Base-by-base conservation (phyloP, 2,888 invertebrate genomes). In the Troilus luridus region DNA sequence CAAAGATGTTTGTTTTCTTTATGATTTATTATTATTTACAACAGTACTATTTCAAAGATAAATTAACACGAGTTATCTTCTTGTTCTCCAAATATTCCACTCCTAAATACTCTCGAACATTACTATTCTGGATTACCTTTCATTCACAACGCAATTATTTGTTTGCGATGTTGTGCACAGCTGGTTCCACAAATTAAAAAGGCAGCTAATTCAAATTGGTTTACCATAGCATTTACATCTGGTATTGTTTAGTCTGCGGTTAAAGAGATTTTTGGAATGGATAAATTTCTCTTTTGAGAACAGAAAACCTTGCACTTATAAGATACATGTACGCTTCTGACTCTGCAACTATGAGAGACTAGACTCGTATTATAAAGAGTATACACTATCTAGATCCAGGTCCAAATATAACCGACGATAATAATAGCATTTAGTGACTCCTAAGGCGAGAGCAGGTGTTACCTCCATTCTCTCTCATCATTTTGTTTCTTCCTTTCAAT, bases 371-470 rank as follows among this genome's bases (percentile, higher is more conserved):
- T 77, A 77, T 77, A 41, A 77, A 41, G 72, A 41, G 72, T 41
- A 77, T 27, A 19, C 17, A 41, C 27, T 27, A 77, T 41, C 41
- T 41, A 77, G 72, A 77, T 77, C 72, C 27, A 41, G 41, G 8
- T 41, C 27, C 41, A 41, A 77, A 77, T 17, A 77, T 77, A 77
- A 27, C 72, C n/a, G 6, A 77, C 0, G 72, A 77, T 77, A 77
- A 77, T 77, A 77, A 77, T 77, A 77, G 72, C 27, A 17, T 17
- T 41, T 41, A 72, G 72, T 72, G 72, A 72, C 27, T 72, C 27
- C 72, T 72, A 27, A 7, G 1, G 27, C 24, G 27, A 77, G 19
- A 17, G 72, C 72, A 77, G 72, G 72, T 77, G 72, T 77, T 77
- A 77, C 41, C 41, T 41, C 27, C 10, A 77, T 24, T 41, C 72